Evolutionary conservation across 2,113 vertebrate species (phyloP), one percentile per base, ranked within the genome.

Genomic region (Columba janthina): DNA sequence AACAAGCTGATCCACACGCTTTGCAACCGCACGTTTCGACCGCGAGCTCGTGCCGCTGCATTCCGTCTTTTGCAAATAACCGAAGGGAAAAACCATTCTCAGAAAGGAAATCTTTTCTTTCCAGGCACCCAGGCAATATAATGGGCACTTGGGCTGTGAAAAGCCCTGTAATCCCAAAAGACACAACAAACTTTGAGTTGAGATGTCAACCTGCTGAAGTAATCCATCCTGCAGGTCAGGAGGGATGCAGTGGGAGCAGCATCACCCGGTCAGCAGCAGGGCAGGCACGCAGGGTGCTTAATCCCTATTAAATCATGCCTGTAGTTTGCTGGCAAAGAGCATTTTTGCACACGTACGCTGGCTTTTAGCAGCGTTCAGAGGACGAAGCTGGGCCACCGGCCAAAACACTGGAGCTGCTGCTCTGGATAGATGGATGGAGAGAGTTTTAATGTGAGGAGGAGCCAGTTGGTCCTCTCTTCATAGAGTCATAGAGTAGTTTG

Each of bases 1-100:
- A 72, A 87, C 1, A 2, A 81, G 57, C 29, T 69, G 66, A 88
- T 51, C 88, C 58, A 3, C 2, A n/a, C 15, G 1, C 48, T 31
- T 42, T 12, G 5, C 32, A 29, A 56, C 4, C 2, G 10, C 34
- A 38, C 19, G 4, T 34, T 65, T 29, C 1, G 0, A n/a, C 6
- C 10, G 1, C 0, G 3, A 16, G 4, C 44, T 67, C 1, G 1
- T 0, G 1, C n/a, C 0, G 0, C 60, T 2, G 0, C 0, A 0
- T 31, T 24, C 11, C 0, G 0, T 10, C 71, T 77, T 77, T 80
- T 74, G 22, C 36, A 91, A 96, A 82, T 7, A 87, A 87, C 31
- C 0, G 0, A 89, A 85, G 25, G 25, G 54, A 90, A 82, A 79
- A 82, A 79, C 20, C 34, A 58, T 26, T 20, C 69, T 15, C 28